Percentiles rank a stretch among this genome's conserved stretches.
Evolutionary conservation across 2,113 vertebrate species (phyloP).

Genomic region (Aspidoscelis tigris): DNA sequence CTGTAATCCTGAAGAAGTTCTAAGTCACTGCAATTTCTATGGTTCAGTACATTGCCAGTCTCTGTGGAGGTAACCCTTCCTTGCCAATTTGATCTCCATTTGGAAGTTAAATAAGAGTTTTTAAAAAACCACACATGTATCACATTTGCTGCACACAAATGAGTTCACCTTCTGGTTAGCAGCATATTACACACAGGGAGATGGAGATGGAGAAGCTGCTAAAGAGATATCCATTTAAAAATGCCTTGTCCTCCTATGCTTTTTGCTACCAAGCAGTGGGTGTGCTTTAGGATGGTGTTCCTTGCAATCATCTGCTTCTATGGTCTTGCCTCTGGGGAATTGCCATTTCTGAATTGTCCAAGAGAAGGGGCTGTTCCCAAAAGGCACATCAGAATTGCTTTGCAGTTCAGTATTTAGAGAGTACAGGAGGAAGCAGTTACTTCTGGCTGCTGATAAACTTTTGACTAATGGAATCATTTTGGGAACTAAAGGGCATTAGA

Average conservation of each 20-base stretch:
- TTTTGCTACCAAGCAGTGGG: background rate
- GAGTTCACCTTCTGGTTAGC: no score
- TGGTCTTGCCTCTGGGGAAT: background rate
- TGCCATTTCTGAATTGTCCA: constrained; percentile 44
- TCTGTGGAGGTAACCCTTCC: background rate
- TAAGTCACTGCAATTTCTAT: background rate
- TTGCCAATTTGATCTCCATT: background rate
- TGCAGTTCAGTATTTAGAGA: constrained; percentile 37
- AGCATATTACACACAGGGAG: no score
- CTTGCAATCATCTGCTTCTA: constrained; percentile 1
- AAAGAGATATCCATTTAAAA: constrained; percentile 38
- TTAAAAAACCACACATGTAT: no score
- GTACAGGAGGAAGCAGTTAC: constrained; percentile 19
- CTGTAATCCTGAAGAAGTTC: background rate
- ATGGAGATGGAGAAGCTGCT: no score
- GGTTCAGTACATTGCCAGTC: no score
- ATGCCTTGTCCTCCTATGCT: constrained; percentile 50
- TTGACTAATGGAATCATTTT: constrained; percentile 36
- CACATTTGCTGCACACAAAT: background rate
- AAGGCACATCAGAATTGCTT: constrained; percentile 41
- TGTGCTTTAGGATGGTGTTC: background rate
- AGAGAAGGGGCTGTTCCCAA: background rate
- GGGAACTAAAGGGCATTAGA: constrained; percentile 14
- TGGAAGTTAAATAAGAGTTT: background rate
- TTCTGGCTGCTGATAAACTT: constrained; percentile 34